Percentiles rank a stretch among this genome's conserved stretches.
Evolutionary conservation across 1,140 invertebrate species (phyloP).

Genomic region (Lepidostoma basale): DNA sequence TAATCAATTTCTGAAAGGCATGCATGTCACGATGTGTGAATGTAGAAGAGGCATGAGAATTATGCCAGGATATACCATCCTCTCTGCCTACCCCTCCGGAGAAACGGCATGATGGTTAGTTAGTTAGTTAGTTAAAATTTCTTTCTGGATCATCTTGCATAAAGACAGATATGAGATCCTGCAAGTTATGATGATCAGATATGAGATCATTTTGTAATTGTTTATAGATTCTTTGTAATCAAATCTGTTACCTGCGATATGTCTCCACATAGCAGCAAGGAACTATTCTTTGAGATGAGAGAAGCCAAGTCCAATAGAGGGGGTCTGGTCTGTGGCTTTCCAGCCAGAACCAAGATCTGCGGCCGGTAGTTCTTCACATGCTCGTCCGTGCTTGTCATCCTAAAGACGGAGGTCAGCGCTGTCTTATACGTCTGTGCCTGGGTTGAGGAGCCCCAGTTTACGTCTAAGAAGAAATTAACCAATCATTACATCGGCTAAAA

Average conservation of each 20-base stretch:
- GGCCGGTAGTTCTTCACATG: slow-evolving; percentile 98
- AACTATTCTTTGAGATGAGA: slow-evolving; percentile 90
- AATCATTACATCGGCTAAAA: too few relatives aligned
- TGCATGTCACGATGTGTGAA: too few relatives aligned
- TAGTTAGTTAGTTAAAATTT: too few relatives aligned
- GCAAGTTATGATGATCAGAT: too few relatives aligned
- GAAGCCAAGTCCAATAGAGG: slow-evolving; percentile 89
- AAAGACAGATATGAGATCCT: too few relatives aligned
- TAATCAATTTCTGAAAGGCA: too few relatives aligned
- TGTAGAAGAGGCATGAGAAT: too few relatives aligned
- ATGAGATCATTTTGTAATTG: not conserved
- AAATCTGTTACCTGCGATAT: slow-evolving; percentile 77
- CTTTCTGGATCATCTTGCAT: too few relatives aligned
- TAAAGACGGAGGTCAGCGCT: slow-evolving; percentile 82
- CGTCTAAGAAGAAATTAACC: slow-evolving; percentile 73
- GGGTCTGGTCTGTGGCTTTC: slow-evolving; percentile 79
- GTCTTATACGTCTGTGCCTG: slow-evolving; percentile 96
- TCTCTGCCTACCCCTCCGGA: too few relatives aligned
- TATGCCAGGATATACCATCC: too few relatives aligned
- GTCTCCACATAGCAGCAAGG: slow-evolving; percentile 89
- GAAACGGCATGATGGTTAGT: too few relatives aligned
- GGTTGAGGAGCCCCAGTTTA: slow-evolving; percentile 97
- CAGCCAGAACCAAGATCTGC: slow-evolving; percentile 85
- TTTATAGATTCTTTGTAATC: not conserved
- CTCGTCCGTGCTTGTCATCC: slow-evolving; percentile 82